phyloP scores from a whole-genome alignment of 2,113 vertebrate genomes.

The Buteo buteo region DNA sequence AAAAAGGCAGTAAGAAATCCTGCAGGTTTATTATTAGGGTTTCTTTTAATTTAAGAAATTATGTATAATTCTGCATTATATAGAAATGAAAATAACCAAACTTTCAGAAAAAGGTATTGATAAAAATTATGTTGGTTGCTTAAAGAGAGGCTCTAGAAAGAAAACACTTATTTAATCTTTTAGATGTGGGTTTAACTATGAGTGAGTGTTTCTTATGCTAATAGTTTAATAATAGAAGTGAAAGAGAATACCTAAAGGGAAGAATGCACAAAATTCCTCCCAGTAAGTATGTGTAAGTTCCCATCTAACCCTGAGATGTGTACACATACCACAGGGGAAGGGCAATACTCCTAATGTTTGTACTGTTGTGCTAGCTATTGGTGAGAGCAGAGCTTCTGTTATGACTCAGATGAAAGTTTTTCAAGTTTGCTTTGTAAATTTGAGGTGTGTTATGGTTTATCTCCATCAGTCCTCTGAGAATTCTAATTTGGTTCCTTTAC shows the following conservation, averaged over 20 bases:
- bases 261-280: not conserved
- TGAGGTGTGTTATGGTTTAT: not conserved
- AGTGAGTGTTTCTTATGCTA: not conserved
- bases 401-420: not conserved
- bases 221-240: not conserved
- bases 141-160: not conserved
- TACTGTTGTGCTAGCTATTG: not conserved
- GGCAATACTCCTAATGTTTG: not conserved
- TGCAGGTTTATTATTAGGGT: not conserved
- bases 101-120: not conserved
- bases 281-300: not conserved
- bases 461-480: not conserved
- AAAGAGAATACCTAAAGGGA: conserved; percentile 10
- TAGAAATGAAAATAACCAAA: not conserved
- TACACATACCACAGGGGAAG: not conserved
- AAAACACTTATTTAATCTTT: not conserved
- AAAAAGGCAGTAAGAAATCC: not conserved
- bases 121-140: not conserved
- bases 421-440: not conserved
- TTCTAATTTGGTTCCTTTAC: not conserved
- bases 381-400: not conserved
- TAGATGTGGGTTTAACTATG: not conserved
- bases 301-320: not conserved
- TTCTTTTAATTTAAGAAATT: not conserved
- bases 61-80: not conserved